Percentiles rank a stretch among this genome's conserved stretches.
Conservation (phyloP, 2,888 invertebrate genomes). For the Eumerus sabulonum region DNA sequence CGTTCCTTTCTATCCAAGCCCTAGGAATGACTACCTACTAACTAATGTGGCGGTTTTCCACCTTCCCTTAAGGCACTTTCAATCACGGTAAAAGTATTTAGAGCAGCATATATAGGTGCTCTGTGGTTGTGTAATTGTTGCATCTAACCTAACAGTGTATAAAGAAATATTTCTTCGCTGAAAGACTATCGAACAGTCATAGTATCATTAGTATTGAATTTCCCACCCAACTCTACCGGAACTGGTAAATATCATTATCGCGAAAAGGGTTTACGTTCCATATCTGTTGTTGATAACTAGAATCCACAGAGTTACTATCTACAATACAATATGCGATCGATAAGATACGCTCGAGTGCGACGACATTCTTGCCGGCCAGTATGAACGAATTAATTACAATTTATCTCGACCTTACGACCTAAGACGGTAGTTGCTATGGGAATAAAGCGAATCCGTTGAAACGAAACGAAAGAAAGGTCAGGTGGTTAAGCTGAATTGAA, state of each 20-base stretch:
- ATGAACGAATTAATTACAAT: constrained; percentile 22
- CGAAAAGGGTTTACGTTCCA: constrained; percentile 43
- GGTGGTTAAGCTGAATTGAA: constrained; percentile 29
- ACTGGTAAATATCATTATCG: constrained; percentile 52
- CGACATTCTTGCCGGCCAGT: background rate
- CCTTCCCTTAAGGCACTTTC: too few relatives aligned
- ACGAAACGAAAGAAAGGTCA: constrained; percentile 18
- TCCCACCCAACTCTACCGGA: constrained; percentile 36
- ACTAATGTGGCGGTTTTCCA: too few relatives aligned
- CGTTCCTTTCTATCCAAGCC: too few relatives aligned
- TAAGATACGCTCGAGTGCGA: constrained; percentile 49
- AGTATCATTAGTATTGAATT: constrained; percentile 43
- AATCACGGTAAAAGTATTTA: too few relatives aligned
- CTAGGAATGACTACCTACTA: too few relatives aligned
- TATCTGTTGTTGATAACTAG: constrained; percentile 35
- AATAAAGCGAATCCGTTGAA: background rate
- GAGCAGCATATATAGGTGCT: too few relatives aligned
- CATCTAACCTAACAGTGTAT: too few relatives aligned
- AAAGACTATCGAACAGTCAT: too few relatives aligned
- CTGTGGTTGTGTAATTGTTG: too few relatives aligned
- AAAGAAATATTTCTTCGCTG: too few relatives aligned
- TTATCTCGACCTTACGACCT: constrained; percentile 26
- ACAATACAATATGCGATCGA: constrained; percentile 7
- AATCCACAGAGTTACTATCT: constrained; percentile 29
- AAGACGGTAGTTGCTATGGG: background rate